A percentile compares a stretch with the other conserved stretches of the same genome.
Conservation (phyloP, 2,888 invertebrate species). For the Hirtodrosophila histrioides region DNA sequence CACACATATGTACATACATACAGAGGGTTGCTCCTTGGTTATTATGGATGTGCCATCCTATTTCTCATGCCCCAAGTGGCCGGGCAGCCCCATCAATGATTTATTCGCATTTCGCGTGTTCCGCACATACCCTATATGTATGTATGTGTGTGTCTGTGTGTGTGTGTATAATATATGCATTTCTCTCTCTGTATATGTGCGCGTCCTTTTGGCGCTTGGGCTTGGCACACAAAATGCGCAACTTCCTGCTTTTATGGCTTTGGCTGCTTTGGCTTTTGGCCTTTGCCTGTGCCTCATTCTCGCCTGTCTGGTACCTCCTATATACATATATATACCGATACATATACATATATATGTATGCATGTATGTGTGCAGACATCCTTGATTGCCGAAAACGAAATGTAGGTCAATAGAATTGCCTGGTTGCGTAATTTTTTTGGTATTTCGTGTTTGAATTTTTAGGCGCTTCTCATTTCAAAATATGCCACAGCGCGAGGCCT, state of each 20-base stretch:
- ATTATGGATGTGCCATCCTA: conserved; percentile 36
- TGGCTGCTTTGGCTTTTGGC: conserved; percentile 43
- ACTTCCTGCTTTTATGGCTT: conserved; percentile 74
- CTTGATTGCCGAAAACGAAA: conserved; percentile 66
- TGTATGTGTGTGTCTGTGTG: conserved; percentile 18
- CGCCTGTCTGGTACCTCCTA: conserved; percentile 29
- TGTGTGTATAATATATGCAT: conserved; percentile 27
- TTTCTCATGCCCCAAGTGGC: conserved; percentile 24
- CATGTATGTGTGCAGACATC: conserved; percentile 49
- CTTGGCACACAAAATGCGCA: conserved; percentile 67
- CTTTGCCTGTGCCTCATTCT: conserved; percentile 41
- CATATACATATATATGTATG: conserved; percentile 2
- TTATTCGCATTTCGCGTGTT: conserved; percentile 77
- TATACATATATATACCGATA: background rate
- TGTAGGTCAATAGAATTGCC: conserved; percentile 73
- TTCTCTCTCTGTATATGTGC: conserved; percentile 14
- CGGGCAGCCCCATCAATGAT: conserved; percentile 69
- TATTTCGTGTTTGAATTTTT: conserved; percentile 24
- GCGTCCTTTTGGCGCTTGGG: conserved; percentile 52
- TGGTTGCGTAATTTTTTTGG: conserved; percentile 58
- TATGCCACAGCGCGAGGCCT: background rate
- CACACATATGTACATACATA: conserved; percentile 9
- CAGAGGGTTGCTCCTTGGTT: conserved; percentile 19
- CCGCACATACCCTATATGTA: conserved; percentile 25
- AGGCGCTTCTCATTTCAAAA: conserved; percentile 14